phyloP scores from a whole-genome alignment of 2,113 vertebrate genomes.

The Physeter macrocephalus region DNA sequence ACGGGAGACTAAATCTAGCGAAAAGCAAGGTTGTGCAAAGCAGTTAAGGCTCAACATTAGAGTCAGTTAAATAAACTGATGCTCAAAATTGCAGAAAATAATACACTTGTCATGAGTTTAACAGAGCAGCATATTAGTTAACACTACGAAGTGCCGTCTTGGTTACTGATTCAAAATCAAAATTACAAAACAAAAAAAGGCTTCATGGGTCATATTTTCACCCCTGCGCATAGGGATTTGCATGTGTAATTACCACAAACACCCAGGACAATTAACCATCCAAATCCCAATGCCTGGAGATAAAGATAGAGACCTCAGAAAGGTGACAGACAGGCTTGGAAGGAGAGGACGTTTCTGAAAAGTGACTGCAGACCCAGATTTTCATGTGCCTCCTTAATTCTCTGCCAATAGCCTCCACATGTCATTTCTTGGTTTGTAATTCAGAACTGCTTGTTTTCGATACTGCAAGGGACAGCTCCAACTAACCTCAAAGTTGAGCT shows the following conservation, averaged over 20 bases:
- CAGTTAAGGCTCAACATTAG: slow-evolving; percentile 61
- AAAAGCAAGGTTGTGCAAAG: slow-evolving; percentile 81
- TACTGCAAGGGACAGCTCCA: not conserved
- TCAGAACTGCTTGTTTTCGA: not conserved
- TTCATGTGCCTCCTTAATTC: not conserved
- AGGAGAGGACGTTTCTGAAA: slow-evolving; percentile 42
- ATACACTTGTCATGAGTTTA: slow-evolving; percentile 28
- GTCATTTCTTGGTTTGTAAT: not conserved
- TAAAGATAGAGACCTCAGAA: slow-evolving; percentile 42
- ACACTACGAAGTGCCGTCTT: slow-evolving; percentile 51
- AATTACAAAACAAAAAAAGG: slow-evolving; percentile 49
- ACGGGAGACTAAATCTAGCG: slow-evolving; percentile 49
- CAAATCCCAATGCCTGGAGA: slow-evolving; percentile 49
- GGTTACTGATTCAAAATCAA: slow-evolving; percentile 68
- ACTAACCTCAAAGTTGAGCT: not conserved
- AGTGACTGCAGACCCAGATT: slow-evolving; percentile 54
- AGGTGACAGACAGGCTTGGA: slow-evolving; percentile 42
- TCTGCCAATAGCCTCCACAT: not conserved
- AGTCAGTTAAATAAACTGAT: slow-evolving; percentile 62
- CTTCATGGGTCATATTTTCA: slow-evolving; percentile 36
- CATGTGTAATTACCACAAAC: slow-evolving; percentile 54
- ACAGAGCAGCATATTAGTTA: slow-evolving; percentile 65
- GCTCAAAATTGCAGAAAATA: slow-evolving; percentile 61
- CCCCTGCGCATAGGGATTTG: slow-evolving; percentile 56
- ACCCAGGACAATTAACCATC: slow-evolving; percentile 52